A percentile compares a stretch with the other conserved stretches of the same genome.
phyloP scores from a whole-genome alignment of 2,797 vertebrate genomes.

The Leuciscus waleckii region DNA sequence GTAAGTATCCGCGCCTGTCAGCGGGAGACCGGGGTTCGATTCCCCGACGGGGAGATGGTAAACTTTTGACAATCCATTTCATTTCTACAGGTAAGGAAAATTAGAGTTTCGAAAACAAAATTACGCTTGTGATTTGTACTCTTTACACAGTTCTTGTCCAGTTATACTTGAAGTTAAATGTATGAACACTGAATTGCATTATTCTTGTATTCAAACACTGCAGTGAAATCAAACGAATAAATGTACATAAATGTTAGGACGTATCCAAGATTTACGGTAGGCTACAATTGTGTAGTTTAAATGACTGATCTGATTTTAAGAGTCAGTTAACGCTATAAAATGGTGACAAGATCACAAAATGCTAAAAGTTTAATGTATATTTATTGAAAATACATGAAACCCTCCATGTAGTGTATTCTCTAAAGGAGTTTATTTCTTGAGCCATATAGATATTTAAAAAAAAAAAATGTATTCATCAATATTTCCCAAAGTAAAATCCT shows the following conservation, averaged over 20 bases:
- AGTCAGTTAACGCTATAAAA: neutral
- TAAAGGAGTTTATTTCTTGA: neutral
- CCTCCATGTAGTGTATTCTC: neutral
- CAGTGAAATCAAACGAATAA: neutral
- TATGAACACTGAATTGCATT: neutral
- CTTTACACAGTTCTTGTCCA: neutral
- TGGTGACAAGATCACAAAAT: neutral
- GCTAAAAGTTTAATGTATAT: neutral
- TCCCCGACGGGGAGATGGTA: neutral
- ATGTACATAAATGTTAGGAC: neutral
- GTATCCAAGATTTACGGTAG: neutral
- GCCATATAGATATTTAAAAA: neutral
- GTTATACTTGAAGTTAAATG: neutral
- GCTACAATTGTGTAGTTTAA: neutral
- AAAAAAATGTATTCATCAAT: neutral
- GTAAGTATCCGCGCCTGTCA: slow-evolving; percentile 15
- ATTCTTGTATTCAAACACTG: neutral
- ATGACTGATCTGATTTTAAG: neutral
- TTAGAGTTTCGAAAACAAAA: neutral
- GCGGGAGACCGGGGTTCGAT: neutral
- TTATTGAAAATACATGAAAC: neutral
- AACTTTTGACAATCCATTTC: neutral
- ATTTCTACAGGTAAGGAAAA: neutral
- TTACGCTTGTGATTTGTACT: neutral
- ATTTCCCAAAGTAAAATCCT: neutral